A percentile compares a stretch with the other conserved stretches of the same genome.
phyloP scores from a whole-genome alignment of 2,888 invertebrate species.

The Lycia hirtaria region DNA sequence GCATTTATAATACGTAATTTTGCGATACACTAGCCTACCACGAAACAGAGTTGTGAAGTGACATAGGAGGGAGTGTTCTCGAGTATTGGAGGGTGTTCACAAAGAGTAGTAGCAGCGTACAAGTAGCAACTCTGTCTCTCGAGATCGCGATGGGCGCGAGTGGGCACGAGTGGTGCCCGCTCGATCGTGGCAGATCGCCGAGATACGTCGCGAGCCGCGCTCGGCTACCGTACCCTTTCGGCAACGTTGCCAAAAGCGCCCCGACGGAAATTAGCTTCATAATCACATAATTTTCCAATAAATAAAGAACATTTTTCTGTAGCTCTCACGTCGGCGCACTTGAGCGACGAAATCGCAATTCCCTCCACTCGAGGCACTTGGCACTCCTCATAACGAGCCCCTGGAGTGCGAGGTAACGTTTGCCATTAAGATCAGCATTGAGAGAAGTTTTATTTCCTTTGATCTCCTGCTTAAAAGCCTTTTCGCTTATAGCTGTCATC shows the following conservation, averaged over 20 bases:
- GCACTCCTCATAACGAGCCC: conserved; percentile 64
- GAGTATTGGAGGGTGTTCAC: conserved; percentile 19
- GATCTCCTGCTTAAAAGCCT: conserved; percentile 48
- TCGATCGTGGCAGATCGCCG: conserved; percentile 70
- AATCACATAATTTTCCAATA: conserved; percentile 40
- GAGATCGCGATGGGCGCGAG: conserved; percentile 62
- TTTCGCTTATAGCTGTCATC: conserved; percentile 44
- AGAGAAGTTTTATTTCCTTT: conserved; percentile 54
- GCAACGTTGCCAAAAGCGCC: conserved; percentile 32
- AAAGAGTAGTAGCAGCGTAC: conserved; percentile 41
- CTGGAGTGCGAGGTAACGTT: conserved; percentile 61
- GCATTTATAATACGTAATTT: neutral
- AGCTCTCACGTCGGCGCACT: conserved; percentile 51
- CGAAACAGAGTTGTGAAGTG: conserved; percentile 3
- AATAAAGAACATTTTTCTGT: conserved; percentile 40
- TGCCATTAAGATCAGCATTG: conserved; percentile 58
- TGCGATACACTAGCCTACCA: conserved; percentile 6
- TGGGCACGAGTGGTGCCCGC: conserved; percentile 57
- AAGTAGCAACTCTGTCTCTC: conserved; percentile 47
- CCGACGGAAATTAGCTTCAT: conserved; percentile 34
- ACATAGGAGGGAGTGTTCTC: conserved; percentile 9
- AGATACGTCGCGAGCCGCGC: conserved; percentile 66
- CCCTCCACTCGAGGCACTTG: conserved; percentile 67
- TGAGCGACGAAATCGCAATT: conserved; percentile 58
- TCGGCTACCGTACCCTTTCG: conserved; percentile 42